These are phyloP conservation scores for Callipepla squamata DNA, from an alignment of 2,113 vertebrate species.

Conservation along the genomic window DNA sequence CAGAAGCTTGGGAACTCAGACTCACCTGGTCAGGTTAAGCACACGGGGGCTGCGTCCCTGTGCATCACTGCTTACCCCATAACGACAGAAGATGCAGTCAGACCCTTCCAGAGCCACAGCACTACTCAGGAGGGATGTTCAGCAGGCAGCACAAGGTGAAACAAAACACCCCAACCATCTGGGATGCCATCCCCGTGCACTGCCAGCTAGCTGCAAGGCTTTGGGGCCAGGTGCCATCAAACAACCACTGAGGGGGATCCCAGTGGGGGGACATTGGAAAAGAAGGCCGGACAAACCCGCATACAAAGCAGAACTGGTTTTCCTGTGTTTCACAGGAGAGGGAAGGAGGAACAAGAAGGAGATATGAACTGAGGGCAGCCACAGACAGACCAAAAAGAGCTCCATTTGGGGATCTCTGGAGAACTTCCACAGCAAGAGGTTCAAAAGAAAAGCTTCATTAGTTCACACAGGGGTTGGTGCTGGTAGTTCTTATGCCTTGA, in stretches of 20 bases:
- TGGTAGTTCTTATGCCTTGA: background rate
- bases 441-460: background rate
- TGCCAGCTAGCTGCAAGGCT: background rate
- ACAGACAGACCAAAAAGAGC: background rate
- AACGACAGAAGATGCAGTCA: background rate
- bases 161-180: background rate
- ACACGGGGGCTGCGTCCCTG: background rate
- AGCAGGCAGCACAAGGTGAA: background rate
- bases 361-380: background rate
- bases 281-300: background rate
- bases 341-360: background rate
- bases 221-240: background rate
- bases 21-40: background rate
- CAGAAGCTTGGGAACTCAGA: background rate
- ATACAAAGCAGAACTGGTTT: background rate
- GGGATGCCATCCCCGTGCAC: background rate
- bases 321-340: background rate
- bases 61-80: background rate
- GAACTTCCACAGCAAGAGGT: background rate
- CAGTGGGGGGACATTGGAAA: background rate
- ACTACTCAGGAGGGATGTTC: background rate
- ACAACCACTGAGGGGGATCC: accelerated
- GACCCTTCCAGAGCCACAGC: background rate
- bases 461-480: background rate
- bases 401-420: background rate